Base-by-base conservation (phyloP, 2,113 vertebrate genomes). In the Jaculus jaculus region DNA sequence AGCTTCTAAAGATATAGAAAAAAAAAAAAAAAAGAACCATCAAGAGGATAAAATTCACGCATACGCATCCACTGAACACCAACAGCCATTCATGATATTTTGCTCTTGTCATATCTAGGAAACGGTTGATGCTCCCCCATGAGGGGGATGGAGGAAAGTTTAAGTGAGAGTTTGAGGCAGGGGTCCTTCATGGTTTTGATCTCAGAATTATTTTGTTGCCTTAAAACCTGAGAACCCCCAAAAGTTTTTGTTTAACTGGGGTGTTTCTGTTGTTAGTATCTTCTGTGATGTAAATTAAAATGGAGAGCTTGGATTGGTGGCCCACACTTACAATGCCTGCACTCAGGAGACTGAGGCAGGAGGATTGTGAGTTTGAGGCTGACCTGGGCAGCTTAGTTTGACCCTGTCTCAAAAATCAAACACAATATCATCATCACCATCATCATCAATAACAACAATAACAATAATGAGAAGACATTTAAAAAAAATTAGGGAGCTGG, bases 231-330 rank as follows among this genome's bases (percentile, higher is more conserved):
- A 93, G 54, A 80, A 32, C 24, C 4, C 24, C 30, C 58, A 71
- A 86, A 47, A 94, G 32, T 4, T 32, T 93, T 77, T 80, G 13
- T 92, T 89, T 51, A 72, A 47, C 26, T 77, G 42, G 26, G n/a
- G 79, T 82, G 30, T 84, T 32, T 51, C 39, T 72, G 32, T 72
- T 87, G 20, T 54, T 13, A n/a, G 16, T 71, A 87, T 91, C 89
- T 87, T 65, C 77, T 73, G 23, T 34, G 47, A 66, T 91, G 58
- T 34, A 81, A 61, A 90, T 92, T 24, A 47, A 94, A 71, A 69
- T 5, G 23, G 23, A 23, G 9, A 66, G 23, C 63, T 10, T 9
- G 7, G 23, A 7, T 32, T 32, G 32, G 30, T 32, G 65, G 39
- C 20, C n/a, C 11, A 34, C 4, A 39, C 66, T 16, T 37, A 8